Base-by-base conservation (phyloP, 92 coral and sea anemone genomes). In the Phymanthus crucifer region DNA sequence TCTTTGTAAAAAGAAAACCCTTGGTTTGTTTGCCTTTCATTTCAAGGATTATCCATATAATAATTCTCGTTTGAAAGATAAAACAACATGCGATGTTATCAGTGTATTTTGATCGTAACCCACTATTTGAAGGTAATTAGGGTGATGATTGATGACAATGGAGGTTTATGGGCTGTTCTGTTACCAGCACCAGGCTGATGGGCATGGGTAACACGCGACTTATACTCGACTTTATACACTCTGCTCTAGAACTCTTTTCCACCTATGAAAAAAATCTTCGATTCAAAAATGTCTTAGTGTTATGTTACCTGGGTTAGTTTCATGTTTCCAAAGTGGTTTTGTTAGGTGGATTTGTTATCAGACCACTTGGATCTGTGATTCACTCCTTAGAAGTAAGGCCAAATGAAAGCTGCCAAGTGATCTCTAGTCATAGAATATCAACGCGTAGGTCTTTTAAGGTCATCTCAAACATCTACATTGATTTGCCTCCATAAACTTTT, bases 111-210 rank as follows among this genome's bases (percentile, higher is more conserved):
- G 27, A 61, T 61, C 68, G 29, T 61, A 61, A 61, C 68, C 68
- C 68, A 26, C 32, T 61, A 61, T 61, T 61, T 61, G 32, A 18
- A 27, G 68, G 68, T 61, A 61, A 61, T 61, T 61, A 61, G 33
- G 29, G 68, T 17, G 68, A 61, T 61, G 68, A 61, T 61, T 61
- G 68, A 61, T 27, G 26, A 27, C 8, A 61, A 61, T 61, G 68
- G 13, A 24, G 66, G 3, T 58, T n/a, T 12, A 58, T 58, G 34
- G 33, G 14, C 4, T 8, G 10, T 7, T 13, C 9, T 61, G 9
- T 24, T 17, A 24, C 68, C 13, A 61, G 11, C 68, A 12, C 14
- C 13, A 17, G 14, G 18, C 26, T 24, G 34, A 18, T 61, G 32
- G 68, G 48, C 14, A 43, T 17, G 1, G 48, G 48, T 43, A 1